Base-by-base conservation (phyloP, 2,888 invertebrate species). In the Tethea ocularis region DNA sequence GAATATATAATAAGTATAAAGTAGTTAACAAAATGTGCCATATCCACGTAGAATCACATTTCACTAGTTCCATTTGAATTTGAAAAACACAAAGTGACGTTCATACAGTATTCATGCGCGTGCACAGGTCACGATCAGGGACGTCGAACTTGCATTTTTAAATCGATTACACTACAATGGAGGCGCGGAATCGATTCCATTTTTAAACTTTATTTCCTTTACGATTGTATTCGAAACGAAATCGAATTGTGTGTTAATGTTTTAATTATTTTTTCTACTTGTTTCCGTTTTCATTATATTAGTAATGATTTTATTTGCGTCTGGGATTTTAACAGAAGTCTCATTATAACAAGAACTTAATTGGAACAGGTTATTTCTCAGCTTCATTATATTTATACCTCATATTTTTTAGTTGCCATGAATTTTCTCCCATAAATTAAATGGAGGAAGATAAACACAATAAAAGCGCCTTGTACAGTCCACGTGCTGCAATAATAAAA, bases 401-500 rank as follows among this genome's bases (percentile, higher is more conserved):
- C 4, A 36, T 36, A 36, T n/a, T n/a, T n/a, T 38, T n/a, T 36
- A 4, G 36, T 36, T 38, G n/a, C 38, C 38, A 7, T 38, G 36
- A 8, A 26, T 29, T 57, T 57, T 51, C 51, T 24, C 58, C 36
- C 55, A 60, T 64, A 64, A 65, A 62, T 64, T 76, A 79, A 79
- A 76, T 77, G 69, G 80, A 87, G 86, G 88, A 87, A 89, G 84
- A 84, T 82, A 83, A 33, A 76, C 72, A 83, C 81, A 86, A 86
- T 89, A 87, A 90, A 90, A 88, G 81, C 80, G 46, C 81, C 79
- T 71, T 80, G 78, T 80, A 78, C 80, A 74, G 80, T 82, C 89
- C 91, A 91, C 91, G 92, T 91, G 91, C 80, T 69, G 75, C 81
- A 80, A 89, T 87, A 92, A 90, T 91, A 93, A 93, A 93, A 92